Evolutionary conservation across 2,797 vertebrate species (phyloP), one percentile per base, ranked within the genome.

Genomic region (Helostoma temminkii): DNA sequence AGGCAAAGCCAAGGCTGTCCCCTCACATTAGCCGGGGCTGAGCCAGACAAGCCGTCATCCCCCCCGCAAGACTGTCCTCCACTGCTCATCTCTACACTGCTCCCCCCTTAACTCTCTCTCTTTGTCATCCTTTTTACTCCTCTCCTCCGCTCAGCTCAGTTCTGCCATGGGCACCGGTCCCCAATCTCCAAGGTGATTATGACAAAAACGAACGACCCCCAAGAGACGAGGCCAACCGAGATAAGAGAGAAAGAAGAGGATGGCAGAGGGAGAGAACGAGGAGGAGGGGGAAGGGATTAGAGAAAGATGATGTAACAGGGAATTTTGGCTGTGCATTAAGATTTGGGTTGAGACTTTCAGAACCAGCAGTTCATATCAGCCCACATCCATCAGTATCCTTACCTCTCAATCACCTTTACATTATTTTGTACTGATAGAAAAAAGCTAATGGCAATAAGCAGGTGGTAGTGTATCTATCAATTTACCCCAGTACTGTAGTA

Each of bases 181-280:
- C 90, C 91, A 92, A 93, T 92, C 92, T 91, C 91, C 84, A 89
- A 93, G 93, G 91, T 90, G 93, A 93, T 93, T 93, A 92, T 91
- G 91, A 91, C 90, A 90, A 87, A 91, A 93, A 92, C 63, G 74
- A 92, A 91, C 82, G 81, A 89, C 87, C 91, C 91, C 89, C 89
- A 75, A 84, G 89, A 93, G 91, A 91, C 76, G 64, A 75, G 85
- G 88, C 86, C 86, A 83, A 78, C 69, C 74, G 83, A 88, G 91
- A 91, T 90, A 89, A 86, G 86, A 82, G 69, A 85, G 86, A 80
- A 73, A 76, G 80, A 78, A 82, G 85, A 79, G 58, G 71, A 81
- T 81, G 76, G 81, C 63, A 65, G 75, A 80, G 78, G 74, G 77
- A 87, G 55, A 76, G 81, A 85, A 81, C 9, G 79, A 87, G 76